Evolutionary conservation across 2,113 vertebrate genomes (phyloP), one percentile per base, ranked within the genome.

Genomic region (Potamarius usumacintae): DNA sequence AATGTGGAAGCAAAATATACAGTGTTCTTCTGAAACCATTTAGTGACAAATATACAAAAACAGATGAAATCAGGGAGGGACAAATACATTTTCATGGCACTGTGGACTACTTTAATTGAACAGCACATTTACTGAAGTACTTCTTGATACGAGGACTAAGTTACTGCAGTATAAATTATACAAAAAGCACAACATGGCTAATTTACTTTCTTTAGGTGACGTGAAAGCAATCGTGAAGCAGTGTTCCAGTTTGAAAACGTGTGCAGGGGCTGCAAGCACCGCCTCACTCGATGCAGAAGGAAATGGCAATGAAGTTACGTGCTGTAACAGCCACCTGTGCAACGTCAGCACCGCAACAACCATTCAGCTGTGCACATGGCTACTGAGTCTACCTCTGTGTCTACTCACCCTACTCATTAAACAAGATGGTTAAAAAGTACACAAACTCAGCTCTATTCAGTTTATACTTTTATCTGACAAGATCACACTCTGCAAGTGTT

Each of bases 251-350:
- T 1, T 0, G 48, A 84, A 84, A 42, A 87, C 90, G 0, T 95
- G 94, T 52, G 9, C 0, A 0, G 91, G 90, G 60, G 93, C 92
- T 0, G 85, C 91, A 0, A 12, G 88, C 0, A 0, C 18, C 0
- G 79, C 92, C 34, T 88, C 88, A 0, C 9, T 92, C 0, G 90
- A 94, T 86, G 3, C 1, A 0, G 62, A 80, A 0, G 94, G 94
- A 27, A 90, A 94, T 3, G 93, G 93, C 7, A 93, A 92, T 88
- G 30, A 8, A 0, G 57, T 94, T 18, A 81, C 34, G 83, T 95
- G 94, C 89, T 94, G 94, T 89, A 90, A 10, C n/a, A 84, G 52
- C 14, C 34, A 92, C 60, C 84, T 93, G 58, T 95, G 95, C 42
- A 95, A 95, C 90, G 86, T 89, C 87, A 94, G 89, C 25, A 86